Conservation (phyloP, 2,888 invertebrate genomes). For the Drosophila lutescens region DNA sequence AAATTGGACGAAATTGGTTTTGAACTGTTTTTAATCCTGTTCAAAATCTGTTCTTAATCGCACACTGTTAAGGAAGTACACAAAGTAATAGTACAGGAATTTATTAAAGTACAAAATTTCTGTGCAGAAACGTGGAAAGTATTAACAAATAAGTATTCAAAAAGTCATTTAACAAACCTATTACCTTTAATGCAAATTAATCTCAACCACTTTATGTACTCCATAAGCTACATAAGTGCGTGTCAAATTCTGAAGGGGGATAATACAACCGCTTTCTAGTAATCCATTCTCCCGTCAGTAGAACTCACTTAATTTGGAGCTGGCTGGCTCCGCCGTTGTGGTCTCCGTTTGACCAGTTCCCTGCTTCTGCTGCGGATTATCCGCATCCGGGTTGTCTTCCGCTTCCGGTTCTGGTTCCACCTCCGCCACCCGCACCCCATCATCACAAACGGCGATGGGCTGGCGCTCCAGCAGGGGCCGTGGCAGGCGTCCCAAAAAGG, state of each 20-base stretch:
- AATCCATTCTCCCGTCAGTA: conserved; percentile 17
- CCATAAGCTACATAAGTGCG: neutral
- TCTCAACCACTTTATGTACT: neutral
- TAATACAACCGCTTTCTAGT: neutral
- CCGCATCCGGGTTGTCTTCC: conserved; percentile 42
- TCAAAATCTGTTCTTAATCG: too few relatives aligned
- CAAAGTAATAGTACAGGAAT: too few relatives aligned
- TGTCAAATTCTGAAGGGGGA: neutral
- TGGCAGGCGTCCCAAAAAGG: conserved; percentile 72
- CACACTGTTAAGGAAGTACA: too few relatives aligned
- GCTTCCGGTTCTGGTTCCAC: conserved; percentile 46
- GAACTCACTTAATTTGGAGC: conserved; percentile 37
- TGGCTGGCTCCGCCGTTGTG: conserved; percentile 3
- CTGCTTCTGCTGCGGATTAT: conserved; percentile 28
- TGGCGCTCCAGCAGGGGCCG: conserved; percentile 76
- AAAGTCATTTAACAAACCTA: neutral
- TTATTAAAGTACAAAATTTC: too few relatives aligned
- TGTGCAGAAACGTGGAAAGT: neutral
- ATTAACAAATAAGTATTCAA: too few relatives aligned
- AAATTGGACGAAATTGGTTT: too few relatives aligned
- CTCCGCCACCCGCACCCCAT: conserved; percentile 55
- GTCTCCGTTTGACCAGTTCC: neutral
- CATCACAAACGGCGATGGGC: conserved; percentile 71
- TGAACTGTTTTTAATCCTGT: too few relatives aligned
- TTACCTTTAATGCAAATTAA: neutral